Base-by-base conservation (phyloP, 2,888 invertebrate genomes). In the Pseudoips prasinana region DNA sequence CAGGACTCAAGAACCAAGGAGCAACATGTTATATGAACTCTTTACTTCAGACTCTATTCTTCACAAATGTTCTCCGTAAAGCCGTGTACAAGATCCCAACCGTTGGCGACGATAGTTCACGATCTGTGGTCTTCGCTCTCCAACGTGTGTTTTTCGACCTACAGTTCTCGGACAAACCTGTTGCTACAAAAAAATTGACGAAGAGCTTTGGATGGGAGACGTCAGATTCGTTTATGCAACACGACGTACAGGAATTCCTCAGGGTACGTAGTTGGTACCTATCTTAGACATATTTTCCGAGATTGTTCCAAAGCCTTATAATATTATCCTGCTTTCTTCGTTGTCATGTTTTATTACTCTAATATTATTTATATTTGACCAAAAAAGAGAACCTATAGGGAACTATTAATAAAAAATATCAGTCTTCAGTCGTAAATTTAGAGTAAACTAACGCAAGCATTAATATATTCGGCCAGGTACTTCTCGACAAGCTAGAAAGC, bases 1-100 rank as follows among this genome's bases (percentile, higher is more conserved):
- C 60, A 84, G 99, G 99, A 8, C 90, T 99, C 25, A 98, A 98
- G 82, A 99, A 99, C 83, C 99, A 99, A 89, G 99, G 99, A 29
- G 99, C 99, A 20, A 99, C 99, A 0, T 99, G 99, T 81, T 99
- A 99, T 79, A 99, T 99, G 99, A 99, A 99, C 78, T 99, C 99
- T 0, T 91, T 99, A 22, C 90, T 99, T 17, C 99, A 99, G 88
- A 98, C 99, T 0, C 88, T 99, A 7, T 99, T 97, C 88, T 99
- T 99, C 81, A 99, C 99, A 4, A 99, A 98, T 84, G 91, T 94
- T 44, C 78, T 95, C 38, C 91, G 95, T 23, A 92, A 96, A 90
- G 98, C 98, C 14, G 99, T 99, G 9, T 99, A 99, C 77, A 95
- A 98, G 84, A 99, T 99, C 93, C 99, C 99, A 8, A 99, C 98